Evolutionary conservation across 35 echinoderm and acorn worm genomes (phyloP).

Genomic region (Acanthaster planci): DNA sequence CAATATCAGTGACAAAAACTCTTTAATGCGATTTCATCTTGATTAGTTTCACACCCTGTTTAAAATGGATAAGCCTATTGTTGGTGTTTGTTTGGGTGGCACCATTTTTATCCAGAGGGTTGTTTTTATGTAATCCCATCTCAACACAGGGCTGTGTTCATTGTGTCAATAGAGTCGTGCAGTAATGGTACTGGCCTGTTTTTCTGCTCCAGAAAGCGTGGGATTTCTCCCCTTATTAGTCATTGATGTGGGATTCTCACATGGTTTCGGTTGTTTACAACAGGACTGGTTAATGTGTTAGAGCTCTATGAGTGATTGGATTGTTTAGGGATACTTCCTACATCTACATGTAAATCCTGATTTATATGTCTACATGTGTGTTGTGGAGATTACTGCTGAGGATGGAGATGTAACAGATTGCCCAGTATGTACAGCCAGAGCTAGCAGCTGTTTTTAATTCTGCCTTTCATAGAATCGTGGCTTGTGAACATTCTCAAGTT

Average conservation of each 20-base stretch:
- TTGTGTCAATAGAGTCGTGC: not conserved
- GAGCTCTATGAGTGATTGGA: too few relatives aligned
- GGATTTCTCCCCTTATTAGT: conserved; percentile 14
- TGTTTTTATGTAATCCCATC: conserved; percentile 15
- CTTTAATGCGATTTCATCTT: not conserved
- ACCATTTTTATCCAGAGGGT: not conserved
- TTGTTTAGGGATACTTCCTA: not conserved
- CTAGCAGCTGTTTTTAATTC: conserved; percentile 12
- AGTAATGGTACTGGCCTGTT: not conserved
- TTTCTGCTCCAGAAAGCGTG: not conserved
- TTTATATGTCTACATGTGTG: too few relatives aligned
- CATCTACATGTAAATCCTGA: not conserved
- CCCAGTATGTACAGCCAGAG: not conserved
- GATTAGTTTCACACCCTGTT: not conserved
- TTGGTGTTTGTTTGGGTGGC: not conserved
- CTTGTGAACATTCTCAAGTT: too few relatives aligned
- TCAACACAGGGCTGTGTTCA: not conserved
- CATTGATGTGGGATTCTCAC: not conserved
- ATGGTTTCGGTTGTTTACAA: conserved; percentile 29
- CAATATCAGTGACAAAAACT: not conserved
- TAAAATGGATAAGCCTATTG: conserved; percentile 18
- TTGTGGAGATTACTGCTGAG: too few relatives aligned
- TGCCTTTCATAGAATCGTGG: too few relatives aligned
- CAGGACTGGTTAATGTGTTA: not conserved
- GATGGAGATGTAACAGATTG: not conserved